phyloP scores from a whole-genome alignment of 2,888 invertebrate genomes.

The Acanthosepion pharaonis region DNA sequence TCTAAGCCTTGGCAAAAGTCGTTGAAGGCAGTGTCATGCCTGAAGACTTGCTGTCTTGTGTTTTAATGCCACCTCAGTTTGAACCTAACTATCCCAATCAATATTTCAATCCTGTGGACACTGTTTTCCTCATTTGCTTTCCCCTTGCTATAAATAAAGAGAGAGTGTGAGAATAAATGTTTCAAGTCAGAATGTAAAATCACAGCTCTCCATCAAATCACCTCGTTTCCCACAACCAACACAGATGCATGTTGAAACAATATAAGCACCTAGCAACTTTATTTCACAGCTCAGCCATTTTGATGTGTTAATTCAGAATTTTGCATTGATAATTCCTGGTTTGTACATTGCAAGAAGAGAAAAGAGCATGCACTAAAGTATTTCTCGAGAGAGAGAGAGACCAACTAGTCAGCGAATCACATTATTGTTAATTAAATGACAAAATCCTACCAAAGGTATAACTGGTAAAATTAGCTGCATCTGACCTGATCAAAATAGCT shows the following conservation, averaged over 20 bases:
- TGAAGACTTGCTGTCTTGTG: not conserved
- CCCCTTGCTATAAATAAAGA: not conserved
- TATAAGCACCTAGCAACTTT: not conserved
- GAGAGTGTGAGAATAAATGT: slow-evolving; percentile 22
- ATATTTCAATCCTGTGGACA: not conserved
- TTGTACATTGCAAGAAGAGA: not conserved
- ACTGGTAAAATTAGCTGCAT: not conserved
- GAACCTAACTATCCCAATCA: not conserved
- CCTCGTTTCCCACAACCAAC: not conserved
- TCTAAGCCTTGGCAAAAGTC: not conserved
- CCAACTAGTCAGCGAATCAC: not conserved
- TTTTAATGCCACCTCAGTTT: not conserved
- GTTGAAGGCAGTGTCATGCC: not conserved
- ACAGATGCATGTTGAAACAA: not conserved
- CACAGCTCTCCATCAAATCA: not conserved
- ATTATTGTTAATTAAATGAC: not conserved
- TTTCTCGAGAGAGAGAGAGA: not conserved
- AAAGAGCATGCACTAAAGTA: not conserved
- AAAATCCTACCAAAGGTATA: not conserved
- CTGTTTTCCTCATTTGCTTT: not conserved
- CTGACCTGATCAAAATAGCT: not conserved
- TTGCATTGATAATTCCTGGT: not conserved
- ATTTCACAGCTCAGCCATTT: slow-evolving; percentile 9
- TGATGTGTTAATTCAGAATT: slow-evolving; percentile 10
- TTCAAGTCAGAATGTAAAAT: not conserved